Percentiles rank a stretch among this genome's conserved stretches.
Evolutionary conservation across 2,888 invertebrate genomes (phyloP).

Genomic region (Pyrrhia umbra): DNA sequence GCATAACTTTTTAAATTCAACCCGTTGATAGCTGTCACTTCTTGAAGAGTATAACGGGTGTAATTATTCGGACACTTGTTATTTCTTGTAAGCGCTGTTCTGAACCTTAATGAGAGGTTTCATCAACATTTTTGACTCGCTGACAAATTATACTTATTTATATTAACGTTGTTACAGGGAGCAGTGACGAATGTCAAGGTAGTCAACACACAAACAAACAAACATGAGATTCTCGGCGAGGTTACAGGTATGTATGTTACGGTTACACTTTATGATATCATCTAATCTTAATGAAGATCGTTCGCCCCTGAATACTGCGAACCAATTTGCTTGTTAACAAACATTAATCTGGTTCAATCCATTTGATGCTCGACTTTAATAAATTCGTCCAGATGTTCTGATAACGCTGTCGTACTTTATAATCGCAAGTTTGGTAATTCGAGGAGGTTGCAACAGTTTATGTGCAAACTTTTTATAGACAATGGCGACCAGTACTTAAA

Average conservation of each 20-base stretch:
- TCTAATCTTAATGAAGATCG: constrained; percentile 55
- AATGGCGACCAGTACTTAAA: constrained; percentile 75
- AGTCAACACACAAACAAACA: constrained; percentile 68
- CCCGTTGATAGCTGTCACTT: constrained; percentile 38
- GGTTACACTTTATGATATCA: constrained; percentile 49
- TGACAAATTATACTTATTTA: constrained; percentile 59
- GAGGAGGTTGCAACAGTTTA: constrained; percentile 75
- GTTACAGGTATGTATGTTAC: constrained; percentile 78
- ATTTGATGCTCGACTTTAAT: constrained; percentile 72
- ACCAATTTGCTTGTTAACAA: constrained; percentile 62
- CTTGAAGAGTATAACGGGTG: constrained; percentile 42
- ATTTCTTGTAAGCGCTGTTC: constrained; percentile 25
- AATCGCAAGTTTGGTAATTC: constrained; percentile 71
- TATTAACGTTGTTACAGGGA: constrained; percentile 77
- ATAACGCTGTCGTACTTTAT: constrained; percentile 67
- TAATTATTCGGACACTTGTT: constrained; percentile 49
- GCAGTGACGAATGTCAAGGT: constrained; percentile 71
- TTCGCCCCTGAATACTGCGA: constrained; percentile 58
- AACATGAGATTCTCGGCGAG: constrained; percentile 78
- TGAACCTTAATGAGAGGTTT: constrained; percentile 26
- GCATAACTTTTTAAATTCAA: constrained; percentile 35
- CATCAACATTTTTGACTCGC: constrained; percentile 29
- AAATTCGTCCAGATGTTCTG: constrained; percentile 79
- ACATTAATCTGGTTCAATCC: constrained; percentile 69
- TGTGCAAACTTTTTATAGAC: constrained; percentile 80